phyloP scores from a whole-genome alignment of 2,888 invertebrate genomes.

The Leptogaster cylindrica region DNA sequence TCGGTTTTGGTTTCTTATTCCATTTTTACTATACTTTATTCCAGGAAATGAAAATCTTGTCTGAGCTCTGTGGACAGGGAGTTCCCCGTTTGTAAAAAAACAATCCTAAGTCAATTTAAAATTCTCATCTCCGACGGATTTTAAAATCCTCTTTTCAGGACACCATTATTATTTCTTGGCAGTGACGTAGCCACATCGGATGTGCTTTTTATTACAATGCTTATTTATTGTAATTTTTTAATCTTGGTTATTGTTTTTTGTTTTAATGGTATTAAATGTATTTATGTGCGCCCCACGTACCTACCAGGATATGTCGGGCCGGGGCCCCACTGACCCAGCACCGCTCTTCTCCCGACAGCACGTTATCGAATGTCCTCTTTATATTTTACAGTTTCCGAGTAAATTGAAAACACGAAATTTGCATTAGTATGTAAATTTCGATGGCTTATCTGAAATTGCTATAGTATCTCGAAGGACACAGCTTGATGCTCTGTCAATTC shows the following conservation, averaged over 20 bases:
- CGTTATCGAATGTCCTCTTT: not conserved
- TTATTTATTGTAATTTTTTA: not conserved
- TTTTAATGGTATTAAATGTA: too few species aligned
- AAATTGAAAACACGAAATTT: constrained; percentile 6
- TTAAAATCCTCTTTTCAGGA: not conserved
- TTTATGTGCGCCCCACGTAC: constrained; percentile 1
- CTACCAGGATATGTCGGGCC: not conserved
- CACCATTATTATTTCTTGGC: not conserved
- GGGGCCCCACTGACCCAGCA: not conserved
- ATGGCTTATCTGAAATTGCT: not conserved
- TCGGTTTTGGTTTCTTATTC: too few species aligned
- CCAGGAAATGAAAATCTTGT: too few species aligned
- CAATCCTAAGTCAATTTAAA: not conserved
- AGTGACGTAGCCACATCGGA: not conserved
- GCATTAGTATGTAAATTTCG: constrained; percentile 2
- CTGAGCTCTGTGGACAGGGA: too few species aligned
- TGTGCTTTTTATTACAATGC: not conserved
- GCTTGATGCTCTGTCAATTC: too few species aligned
- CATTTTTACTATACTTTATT: too few species aligned
- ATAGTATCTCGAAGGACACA: too few species aligned
- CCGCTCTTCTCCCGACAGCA: not conserved
- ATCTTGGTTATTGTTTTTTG: not conserved
- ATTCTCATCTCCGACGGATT: not conserved
- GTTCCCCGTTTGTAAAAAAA: too few species aligned
- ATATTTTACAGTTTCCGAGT: not conserved